Percentiles rank a stretch among this genome's conserved stretches.
phyloP scores from a whole-genome alignment of 2,113 vertebrate genomes.

The Calyptommatus sinebrachiatus region DNA sequence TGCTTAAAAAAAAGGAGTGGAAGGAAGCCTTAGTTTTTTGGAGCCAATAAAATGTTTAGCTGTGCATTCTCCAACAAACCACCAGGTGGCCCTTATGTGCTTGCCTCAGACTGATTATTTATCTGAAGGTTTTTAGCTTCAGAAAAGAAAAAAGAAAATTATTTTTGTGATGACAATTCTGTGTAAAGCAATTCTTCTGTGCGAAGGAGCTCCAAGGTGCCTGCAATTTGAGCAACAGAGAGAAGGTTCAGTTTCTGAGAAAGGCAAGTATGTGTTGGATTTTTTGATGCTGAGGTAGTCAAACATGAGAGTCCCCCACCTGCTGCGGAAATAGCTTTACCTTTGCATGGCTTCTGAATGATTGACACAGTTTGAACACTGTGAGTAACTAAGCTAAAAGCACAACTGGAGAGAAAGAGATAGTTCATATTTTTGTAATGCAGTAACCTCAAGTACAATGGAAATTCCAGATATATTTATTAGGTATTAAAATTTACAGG shows the following conservation, averaged over 20 bases:
- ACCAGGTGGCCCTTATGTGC: neutral
- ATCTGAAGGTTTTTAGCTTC: neutral
- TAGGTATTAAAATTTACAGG: neutral
- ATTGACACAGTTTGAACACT: neutral
- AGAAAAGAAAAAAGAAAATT: neutral
- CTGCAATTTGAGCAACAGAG: neutral
- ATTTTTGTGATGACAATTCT: neutral
- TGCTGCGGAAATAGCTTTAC: neutral
- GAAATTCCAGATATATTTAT: neutral
- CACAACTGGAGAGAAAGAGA: neutral
- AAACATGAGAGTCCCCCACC: neutral
- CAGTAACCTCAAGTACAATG: neutral
- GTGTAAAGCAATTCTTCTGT: neutral
- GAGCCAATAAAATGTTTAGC: too few relatives aligned
- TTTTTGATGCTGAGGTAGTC: neutral
- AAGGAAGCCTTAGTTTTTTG: too few relatives aligned
- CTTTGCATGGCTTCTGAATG: neutral
- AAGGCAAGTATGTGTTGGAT: neutral
- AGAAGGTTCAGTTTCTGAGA: neutral
- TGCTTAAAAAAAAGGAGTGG: too few relatives aligned
- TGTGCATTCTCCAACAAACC: neutral
- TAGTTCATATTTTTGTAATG: neutral
- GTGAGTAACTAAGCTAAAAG: neutral
- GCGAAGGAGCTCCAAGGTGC: neutral
- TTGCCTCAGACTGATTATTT: conserved; percentile 31